Percentiles rank a stretch among this genome's conserved stretches.
phyloP scores from a whole-genome alignment of 2,113 vertebrate species.

The Desmodus rotundus region DNA sequence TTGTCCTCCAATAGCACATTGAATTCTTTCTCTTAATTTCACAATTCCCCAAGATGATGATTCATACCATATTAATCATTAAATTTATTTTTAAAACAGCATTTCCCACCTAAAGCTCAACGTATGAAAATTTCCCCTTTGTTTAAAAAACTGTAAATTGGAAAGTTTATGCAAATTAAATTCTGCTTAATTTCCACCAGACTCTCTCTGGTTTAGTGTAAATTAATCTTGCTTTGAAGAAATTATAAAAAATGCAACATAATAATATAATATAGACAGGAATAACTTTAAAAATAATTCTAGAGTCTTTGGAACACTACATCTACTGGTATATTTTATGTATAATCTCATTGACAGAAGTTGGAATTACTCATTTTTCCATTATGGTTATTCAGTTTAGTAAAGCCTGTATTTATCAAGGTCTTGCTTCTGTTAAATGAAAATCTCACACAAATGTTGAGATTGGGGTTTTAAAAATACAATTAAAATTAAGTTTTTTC shows the following conservation, averaged over 20 bases:
- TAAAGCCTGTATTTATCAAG: not conserved
- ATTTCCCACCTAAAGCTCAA: not conserved
- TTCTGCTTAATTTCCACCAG: not conserved
- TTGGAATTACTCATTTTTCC: not conserved
- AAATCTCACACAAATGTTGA: not conserved
- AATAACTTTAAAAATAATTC: not conserved
- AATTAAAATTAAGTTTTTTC: not conserved
- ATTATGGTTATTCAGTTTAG: not conserved
- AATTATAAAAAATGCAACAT: not conserved
- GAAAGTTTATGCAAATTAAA: not conserved
- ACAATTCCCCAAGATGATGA: not conserved
- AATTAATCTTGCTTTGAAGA: slow-evolving; percentile 17
- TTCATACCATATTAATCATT: not conserved
- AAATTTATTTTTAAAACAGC: not conserved
- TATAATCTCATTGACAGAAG: not conserved
- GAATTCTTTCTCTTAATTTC: not conserved
- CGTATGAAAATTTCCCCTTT: not conserved
- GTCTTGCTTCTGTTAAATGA: not conserved
- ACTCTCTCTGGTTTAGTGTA: not conserved
- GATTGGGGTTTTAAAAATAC: not conserved
- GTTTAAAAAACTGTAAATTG: not conserved
- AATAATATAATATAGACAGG: not conserved
- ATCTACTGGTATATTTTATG: not conserved
- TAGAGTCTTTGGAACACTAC: not conserved
- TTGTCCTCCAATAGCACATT: not conserved